phyloP scores from a whole-genome alignment of 2,888 invertebrate species.

The Melinopterus prodromus region DNA sequence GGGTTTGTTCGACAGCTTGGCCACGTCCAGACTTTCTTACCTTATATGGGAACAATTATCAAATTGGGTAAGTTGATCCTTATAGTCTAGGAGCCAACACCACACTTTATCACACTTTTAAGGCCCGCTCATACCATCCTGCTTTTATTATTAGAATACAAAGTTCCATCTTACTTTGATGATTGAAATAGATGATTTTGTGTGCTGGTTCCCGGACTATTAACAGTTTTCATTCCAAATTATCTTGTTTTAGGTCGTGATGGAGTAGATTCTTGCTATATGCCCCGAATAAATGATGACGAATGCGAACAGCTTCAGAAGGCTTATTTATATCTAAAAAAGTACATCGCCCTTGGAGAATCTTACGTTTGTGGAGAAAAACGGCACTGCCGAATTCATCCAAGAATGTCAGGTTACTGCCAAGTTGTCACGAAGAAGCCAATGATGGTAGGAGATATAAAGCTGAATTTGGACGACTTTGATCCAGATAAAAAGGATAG shows the following conservation, averaged over 20 bases:
- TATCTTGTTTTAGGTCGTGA: slow-evolving; percentile 48
- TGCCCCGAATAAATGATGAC: slow-evolving; percentile 53
- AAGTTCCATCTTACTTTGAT: too few relatives aligned
- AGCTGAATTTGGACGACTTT: slow-evolving; percentile 28
- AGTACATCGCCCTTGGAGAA: slow-evolving; percentile 53
- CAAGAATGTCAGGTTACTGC: slow-evolving; percentile 30
- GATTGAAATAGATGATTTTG: neutral
- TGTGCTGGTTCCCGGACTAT: neutral
- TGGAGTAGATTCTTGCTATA: slow-evolving; percentile 53
- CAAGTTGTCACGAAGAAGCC: slow-evolving; percentile 31
- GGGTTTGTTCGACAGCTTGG: slow-evolving; percentile 56
- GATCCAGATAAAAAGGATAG: slow-evolving; percentile 24
- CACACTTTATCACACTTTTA: too few relatives aligned
- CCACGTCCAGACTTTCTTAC: slow-evolving; percentile 54
- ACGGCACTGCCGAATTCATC: slow-evolving; percentile 25
- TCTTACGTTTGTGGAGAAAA: slow-evolving; percentile 51
- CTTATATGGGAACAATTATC: slow-evolving; percentile 56
- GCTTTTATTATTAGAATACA: too few relatives aligned
- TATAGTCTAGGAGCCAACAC: slow-evolving; percentile 7
- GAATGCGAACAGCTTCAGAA: slow-evolving; percentile 52
- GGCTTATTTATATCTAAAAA: slow-evolving; percentile 48
- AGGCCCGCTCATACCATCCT: too few relatives aligned
- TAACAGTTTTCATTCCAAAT: slow-evolving; percentile 25
- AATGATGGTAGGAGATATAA: slow-evolving; percentile 33
- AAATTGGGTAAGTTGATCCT: slow-evolving; percentile 49